phyloP scores from a whole-genome alignment of 1,140 invertebrate genomes.

The Oppia nitens region DNA sequence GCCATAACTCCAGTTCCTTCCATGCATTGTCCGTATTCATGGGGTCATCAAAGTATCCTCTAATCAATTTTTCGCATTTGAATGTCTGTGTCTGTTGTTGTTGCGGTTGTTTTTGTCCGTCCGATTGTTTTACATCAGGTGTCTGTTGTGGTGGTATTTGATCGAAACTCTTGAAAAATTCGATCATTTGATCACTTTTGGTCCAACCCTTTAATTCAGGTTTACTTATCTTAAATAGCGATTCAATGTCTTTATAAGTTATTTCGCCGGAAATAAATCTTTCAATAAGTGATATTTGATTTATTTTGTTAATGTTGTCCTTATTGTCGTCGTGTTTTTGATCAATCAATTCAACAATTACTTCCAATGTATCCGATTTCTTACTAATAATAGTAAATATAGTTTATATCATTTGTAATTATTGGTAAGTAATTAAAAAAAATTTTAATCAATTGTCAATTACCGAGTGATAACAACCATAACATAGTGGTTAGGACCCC shows the following conservation, averaged over 20 bases:
- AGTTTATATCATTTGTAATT: too few relatives aligned
- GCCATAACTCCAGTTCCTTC: constrained; percentile 35
- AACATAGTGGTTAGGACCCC: constrained; percentile 34
- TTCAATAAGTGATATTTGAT: too few relatives aligned
- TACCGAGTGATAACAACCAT: constrained; percentile 28
- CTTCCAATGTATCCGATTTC: too few relatives aligned
- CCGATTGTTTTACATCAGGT: too few relatives aligned
- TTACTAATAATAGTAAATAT: too few relatives aligned
- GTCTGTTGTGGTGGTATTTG: too few relatives aligned
- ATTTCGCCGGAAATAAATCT: neutral
- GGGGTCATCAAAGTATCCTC: constrained; percentile 37
- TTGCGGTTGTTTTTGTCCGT: too few relatives aligned
- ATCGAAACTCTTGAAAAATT: neutral
- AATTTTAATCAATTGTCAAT: neutral
- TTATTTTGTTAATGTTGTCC: too few relatives aligned
- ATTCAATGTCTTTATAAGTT: neutral
- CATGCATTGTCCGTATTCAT: constrained; percentile 39
- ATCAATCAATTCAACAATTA: too few relatives aligned
- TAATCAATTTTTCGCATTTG: constrained; percentile 15
- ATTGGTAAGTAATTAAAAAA: too few relatives aligned
- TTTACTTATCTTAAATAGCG: neutral
- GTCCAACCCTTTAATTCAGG: neutral
- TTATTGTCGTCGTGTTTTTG: too few relatives aligned
- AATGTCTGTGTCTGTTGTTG: neutral
- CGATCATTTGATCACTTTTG: neutral